Percentiles rank a stretch among this genome's conserved stretches.
Conservation (phyloP, 2,113 vertebrate genomes). For the Bostrychus sinensis region DNA sequence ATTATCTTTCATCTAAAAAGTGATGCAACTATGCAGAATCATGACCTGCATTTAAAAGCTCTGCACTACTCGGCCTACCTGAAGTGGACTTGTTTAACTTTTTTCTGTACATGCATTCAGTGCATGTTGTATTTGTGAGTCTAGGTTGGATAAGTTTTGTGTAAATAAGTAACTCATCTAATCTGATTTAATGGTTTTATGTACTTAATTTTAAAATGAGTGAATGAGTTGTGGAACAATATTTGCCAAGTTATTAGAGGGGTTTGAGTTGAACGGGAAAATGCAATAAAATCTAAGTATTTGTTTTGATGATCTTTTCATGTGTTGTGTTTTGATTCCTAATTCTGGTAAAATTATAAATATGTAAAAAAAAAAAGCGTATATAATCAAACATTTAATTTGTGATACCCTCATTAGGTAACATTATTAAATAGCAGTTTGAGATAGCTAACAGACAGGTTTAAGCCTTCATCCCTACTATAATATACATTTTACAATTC, state of each 20-base stretch:
- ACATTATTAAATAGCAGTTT: too few species aligned
- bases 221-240: background rate
- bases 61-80: conserved; percentile 4
- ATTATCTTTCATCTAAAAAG: conserved; percentile 9
- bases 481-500: too few species aligned
- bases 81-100: conserved; percentile 15
- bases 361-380: too few species aligned
- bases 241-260: background rate
- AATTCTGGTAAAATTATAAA: background rate
- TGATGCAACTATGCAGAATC: conserved; percentile 38
- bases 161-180: too few species aligned
- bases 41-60: conserved; percentile 15
- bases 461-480: too few species aligned
- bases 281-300: conserved; percentile 3
- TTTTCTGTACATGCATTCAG: conserved; percentile 13
- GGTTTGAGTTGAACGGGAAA: conserved; percentile 2
- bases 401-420: too few species aligned
- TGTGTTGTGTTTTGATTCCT: background rate
- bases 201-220: background rate
- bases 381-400: too few species aligned
- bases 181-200: background rate
- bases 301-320: background rate
- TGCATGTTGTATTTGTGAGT: conserved; percentile 22
- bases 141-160: background rate
- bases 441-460: too few species aligned